Conservation (phyloP, 1,140 invertebrate species). For the Drosophila pectinifera region DNA sequence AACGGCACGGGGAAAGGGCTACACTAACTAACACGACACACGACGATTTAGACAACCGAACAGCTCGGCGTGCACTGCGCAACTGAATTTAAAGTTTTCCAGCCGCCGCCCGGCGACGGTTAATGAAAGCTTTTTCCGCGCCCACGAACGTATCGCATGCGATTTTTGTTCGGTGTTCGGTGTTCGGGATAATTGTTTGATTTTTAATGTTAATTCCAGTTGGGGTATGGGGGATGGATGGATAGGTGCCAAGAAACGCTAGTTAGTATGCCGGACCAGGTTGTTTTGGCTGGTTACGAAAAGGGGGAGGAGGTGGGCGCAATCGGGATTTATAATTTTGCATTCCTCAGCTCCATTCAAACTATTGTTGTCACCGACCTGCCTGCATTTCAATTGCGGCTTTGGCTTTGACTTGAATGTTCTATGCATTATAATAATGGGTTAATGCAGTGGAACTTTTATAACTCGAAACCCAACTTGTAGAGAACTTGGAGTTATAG, state of each 20-base stretch:
- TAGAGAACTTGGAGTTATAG: not conserved
- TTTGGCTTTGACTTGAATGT: conserved; percentile 39
- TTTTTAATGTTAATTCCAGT: conserved; percentile 17
- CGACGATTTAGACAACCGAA: conserved; percentile 44
- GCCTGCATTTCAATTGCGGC: conserved; percentile 69
- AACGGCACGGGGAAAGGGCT: conserved; percentile 10
- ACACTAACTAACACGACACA: conserved; percentile 19
- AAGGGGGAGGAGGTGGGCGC: conserved; percentile 2
- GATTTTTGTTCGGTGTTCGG: conserved; percentile 1
- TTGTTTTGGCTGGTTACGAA: not conserved
- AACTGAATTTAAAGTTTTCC: conserved; percentile 68
- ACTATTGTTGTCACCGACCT: conserved; percentile 40
- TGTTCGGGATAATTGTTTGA: conserved; percentile 27
- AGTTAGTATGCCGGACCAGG: conserved; percentile 62
- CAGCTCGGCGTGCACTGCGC: conserved; percentile 69
- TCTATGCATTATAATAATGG: conserved; percentile 67
- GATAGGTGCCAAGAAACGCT: conserved; percentile 35
- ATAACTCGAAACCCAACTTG: not conserved
- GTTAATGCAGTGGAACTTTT: conserved; percentile 6
- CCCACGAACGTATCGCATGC: conserved; percentile 37
- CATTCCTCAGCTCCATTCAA: conserved; percentile 60
- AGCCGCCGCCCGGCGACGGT: conserved; percentile 31
- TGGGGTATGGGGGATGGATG: conserved; percentile 11
- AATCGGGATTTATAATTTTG: conserved; percentile 19
- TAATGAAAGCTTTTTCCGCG: conserved; percentile 46